phyloP scores from a whole-genome alignment of 2,888 invertebrate species.

The Punctoribates punctum region DNA sequence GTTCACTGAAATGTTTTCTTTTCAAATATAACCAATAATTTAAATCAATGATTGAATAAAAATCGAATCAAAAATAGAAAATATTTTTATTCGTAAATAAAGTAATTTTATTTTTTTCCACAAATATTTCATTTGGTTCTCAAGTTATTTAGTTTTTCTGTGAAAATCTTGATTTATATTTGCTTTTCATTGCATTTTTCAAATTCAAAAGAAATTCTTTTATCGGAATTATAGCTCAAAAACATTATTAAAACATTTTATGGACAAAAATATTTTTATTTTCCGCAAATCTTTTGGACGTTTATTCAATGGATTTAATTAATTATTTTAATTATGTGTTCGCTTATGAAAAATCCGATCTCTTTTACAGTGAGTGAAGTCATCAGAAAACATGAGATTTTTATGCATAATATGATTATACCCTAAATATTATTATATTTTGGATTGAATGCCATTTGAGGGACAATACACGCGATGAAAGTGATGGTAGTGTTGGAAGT shows the following conservation, averaged over 20 bases:
- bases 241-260: slow-evolving; percentile 7
- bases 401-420: slow-evolving; percentile 2
- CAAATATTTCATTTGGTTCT: not conserved
- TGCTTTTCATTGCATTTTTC: not conserved
- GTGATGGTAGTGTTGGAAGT: not conserved
- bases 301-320: slow-evolving; percentile 30
- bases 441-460: slow-evolving; percentile 5
- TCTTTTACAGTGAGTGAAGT: slow-evolving; percentile 13
- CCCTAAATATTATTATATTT: slow-evolving; percentile 3
- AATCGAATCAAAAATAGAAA: not conserved
- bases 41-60: not conserved
- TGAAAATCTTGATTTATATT: no score
- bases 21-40: slow-evolving; percentile 7
- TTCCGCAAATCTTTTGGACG: slow-evolving; percentile 14
- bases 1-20: not conserved
- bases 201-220: not conserved
- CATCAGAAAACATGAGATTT: slow-evolving; percentile 24
- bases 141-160: no score
- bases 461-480: not conserved
- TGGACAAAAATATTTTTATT: slow-evolving; percentile 18
- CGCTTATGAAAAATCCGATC: slow-evolving; percentile 12
- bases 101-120: not conserved
- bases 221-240: not conserved
- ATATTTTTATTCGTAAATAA: no score
- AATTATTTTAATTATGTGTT: slow-evolving; percentile 31